Conservation (phyloP, 1,140 invertebrate species). For the Calephelis nemesis region DNA sequence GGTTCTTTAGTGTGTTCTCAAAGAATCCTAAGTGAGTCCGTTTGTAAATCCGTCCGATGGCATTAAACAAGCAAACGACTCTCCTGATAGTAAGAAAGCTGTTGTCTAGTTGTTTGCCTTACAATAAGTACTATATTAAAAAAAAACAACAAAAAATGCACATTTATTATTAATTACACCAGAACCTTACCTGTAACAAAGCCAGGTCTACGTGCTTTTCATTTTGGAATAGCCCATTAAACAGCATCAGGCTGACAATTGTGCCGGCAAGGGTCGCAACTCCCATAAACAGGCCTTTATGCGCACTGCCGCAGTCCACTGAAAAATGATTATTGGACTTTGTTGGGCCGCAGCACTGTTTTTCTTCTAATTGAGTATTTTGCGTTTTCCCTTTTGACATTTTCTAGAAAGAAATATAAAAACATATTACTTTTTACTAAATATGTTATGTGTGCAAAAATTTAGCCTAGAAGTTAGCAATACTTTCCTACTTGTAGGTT, state of each 20-base stretch:
- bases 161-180: conserved; percentile 1
- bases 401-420: conserved; percentile 41
- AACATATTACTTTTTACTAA: too few species aligned
- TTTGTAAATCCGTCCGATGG: too few species aligned
- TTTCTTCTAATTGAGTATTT: conserved; percentile 36
- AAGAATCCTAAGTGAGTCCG: too few species aligned
- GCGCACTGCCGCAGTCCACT: conserved; percentile 86
- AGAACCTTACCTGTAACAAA: conserved; percentile 79
- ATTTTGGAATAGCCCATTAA: conserved; percentile 85
- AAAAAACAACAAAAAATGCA: background rate
- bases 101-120: too few species aligned
- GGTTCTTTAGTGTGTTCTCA: too few species aligned
- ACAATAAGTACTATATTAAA: too few species aligned
- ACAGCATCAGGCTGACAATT: conserved; percentile 86
- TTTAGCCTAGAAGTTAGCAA: too few species aligned
- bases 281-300: conserved; percentile 85
- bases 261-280: conserved; percentile 84
- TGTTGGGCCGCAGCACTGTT: conserved; percentile 47
- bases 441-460: too few species aligned
- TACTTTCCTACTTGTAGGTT: too few species aligned
- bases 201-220: conserved; percentile 81
- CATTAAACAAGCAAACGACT: too few species aligned
- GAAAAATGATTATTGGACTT: conserved; percentile 82
- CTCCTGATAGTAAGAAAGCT: too few species aligned
- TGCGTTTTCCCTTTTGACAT: conserved; percentile 28